Percentiles rank a stretch among this genome's conserved stretches.
Conservation (phyloP, 2,888 invertebrate genomes). For the Alsophila aescularia region DNA sequence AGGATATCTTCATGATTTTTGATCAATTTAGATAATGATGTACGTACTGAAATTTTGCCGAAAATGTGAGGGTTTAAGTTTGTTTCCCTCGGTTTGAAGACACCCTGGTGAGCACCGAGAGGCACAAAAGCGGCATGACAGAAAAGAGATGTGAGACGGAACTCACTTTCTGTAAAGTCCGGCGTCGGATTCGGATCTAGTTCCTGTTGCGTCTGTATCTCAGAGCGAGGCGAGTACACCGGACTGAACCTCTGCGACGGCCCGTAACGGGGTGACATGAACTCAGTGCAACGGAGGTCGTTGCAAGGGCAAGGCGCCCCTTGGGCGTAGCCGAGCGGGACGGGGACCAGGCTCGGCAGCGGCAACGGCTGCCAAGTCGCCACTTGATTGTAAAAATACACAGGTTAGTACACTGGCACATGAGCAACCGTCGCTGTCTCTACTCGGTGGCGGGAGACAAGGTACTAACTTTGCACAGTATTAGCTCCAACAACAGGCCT, state of each 20-base stretch:
- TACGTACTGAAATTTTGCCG: background rate
- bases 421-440: background rate
- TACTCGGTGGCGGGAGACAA: background rate
- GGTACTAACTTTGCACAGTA: background rate
- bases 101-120: slow-evolving; percentile 20
- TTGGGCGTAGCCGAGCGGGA: slow-evolving; percentile 8
- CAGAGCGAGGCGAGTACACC: slow-evolving; percentile 13
- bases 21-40: background rate
- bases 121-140: slow-evolving; percentile 20
- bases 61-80: background rate
- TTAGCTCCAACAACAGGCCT: no score
- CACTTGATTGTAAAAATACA: slow-evolving; percentile 21
- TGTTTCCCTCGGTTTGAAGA: slow-evolving; percentile 5
- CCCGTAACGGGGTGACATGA: slow-evolving; percentile 15
- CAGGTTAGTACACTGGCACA: slow-evolving; percentile 10
- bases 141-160: slow-evolving; percentile 10
- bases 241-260: slow-evolving; percentile 9
- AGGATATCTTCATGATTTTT: slow-evolving; percentile 9
- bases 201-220: slow-evolving; percentile 5
- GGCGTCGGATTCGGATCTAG: slow-evolving; percentile 18
- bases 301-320: slow-evolving; percentile 18
- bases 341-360: slow-evolving; percentile 16
- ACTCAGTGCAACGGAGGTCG: slow-evolving; percentile 14
- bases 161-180: slow-evolving; percentile 29
- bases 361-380: slow-evolving; percentile 21